Percentiles rank a stretch among this genome's conserved stretches.
phyloP scores from a whole-genome alignment of 2,888 invertebrate genomes.

The Melieria crassipennis region DNA sequence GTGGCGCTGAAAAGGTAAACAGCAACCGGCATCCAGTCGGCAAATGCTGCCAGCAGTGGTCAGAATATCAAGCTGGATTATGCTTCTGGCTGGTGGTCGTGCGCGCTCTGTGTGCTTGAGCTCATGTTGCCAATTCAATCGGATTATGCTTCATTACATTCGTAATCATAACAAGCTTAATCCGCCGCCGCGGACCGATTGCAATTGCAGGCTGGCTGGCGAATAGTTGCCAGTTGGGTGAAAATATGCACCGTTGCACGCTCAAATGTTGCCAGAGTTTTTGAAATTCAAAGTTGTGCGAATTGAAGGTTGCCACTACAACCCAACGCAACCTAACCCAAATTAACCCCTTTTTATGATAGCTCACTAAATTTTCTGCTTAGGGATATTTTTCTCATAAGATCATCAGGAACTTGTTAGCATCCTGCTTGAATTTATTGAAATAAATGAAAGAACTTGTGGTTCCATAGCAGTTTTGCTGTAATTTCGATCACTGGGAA shows the following conservation, averaged over 20 bases:
- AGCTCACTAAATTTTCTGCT: too few relatives aligned
- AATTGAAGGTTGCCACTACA: too few relatives aligned
- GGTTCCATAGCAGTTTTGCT: too few relatives aligned
- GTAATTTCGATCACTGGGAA: too few relatives aligned
- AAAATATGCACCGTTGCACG: background rate
- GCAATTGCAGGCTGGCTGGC: background rate
- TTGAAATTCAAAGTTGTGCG: too few relatives aligned
- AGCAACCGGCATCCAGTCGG: slow-evolving; percentile 5
- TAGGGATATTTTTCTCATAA: too few relatives aligned
- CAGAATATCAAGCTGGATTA: background rate
- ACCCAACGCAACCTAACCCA: too few relatives aligned
- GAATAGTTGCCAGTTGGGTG: background rate
- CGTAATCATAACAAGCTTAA: slow-evolving; percentile 56
- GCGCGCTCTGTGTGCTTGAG: background rate
- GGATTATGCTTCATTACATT: slow-evolving; percentile 58
- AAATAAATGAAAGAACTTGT: too few relatives aligned
- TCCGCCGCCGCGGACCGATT: slow-evolving; percentile 45
- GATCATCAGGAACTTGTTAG: too few relatives aligned
- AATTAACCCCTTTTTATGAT: too few relatives aligned
- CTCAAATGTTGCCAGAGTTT: too few relatives aligned
- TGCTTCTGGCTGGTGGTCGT: slow-evolving; percentile 1
- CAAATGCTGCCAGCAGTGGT: background rate
- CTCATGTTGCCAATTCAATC: slow-evolving; percentile 43
- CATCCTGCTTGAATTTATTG: too few relatives aligned
- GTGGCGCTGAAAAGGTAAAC: slow-evolving; percentile 7